phyloP scores from a whole-genome alignment of 2,113 vertebrate species.

The Varanus salvator region DNA sequence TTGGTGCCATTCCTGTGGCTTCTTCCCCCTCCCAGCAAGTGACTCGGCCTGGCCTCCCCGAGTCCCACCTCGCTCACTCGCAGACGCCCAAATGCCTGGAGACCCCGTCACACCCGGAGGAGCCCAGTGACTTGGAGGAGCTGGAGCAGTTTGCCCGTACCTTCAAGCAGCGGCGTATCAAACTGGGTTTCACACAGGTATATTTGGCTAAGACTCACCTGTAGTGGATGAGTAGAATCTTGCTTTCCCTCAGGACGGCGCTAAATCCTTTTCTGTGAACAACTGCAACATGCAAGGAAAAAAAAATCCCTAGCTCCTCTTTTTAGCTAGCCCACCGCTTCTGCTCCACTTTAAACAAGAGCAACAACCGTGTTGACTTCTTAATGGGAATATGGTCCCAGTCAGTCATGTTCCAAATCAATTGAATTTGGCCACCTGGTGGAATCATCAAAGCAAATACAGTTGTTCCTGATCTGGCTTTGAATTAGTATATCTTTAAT shows the following conservation, averaged over 20 bases:
- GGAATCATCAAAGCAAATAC: not conserved
- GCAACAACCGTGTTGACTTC: not conserved
- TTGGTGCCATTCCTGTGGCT: not conserved
- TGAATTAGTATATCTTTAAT: not conserved
- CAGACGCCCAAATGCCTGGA: constrained; percentile 76
- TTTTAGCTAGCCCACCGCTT: not conserved
- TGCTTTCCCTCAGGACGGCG: not conserved
- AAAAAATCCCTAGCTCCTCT: not conserved
- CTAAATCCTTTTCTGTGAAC: not conserved
- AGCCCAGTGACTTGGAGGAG: constrained; percentile 93
- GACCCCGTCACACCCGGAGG: constrained; percentile 84
- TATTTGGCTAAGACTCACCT: not conserved
- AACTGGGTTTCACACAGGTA: constrained; percentile 94
- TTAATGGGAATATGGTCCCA: not conserved
- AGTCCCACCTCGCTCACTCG: constrained; percentile 71
- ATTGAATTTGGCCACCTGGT: not conserved
- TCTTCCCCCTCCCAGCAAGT: constrained; percentile 69
- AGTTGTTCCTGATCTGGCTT: not conserved
- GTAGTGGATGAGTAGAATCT: not conserved
- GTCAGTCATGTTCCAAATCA: not conserved
- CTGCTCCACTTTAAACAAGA: not conserved
- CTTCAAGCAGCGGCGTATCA: constrained; percentile 95
- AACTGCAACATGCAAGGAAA: not conserved
- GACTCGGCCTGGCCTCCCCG: constrained; percentile 80
- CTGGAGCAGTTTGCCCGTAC: constrained; percentile 93